Base-by-base conservation (phyloP, 2,113 vertebrate genomes). In the Nycticryphes semicollaris region DNA sequence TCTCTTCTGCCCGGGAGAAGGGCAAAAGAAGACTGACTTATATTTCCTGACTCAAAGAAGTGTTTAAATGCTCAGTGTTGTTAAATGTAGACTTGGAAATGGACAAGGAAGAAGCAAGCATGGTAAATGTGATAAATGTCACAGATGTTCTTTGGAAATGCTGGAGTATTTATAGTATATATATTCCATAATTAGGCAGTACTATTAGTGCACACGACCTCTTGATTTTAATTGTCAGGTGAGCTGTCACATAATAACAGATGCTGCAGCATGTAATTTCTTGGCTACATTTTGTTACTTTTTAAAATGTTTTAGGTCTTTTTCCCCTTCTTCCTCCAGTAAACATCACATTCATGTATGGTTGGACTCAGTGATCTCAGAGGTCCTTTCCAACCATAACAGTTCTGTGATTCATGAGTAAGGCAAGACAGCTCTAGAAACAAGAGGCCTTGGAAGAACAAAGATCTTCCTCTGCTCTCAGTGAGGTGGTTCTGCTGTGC, bases 161-260 rank as follows among this genome's bases (percentile, higher is more conserved):
- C 25, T 85, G 92, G 77, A 76, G 69, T 94, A 89, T 87, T 95
- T 87, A 31, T 73, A 24, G 45, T 56, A 13, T 81, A 33, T 62
- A n/a, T 90, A 53, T 90, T 72, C 53, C 14, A 3, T 81, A 79
- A 89, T 93, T 60, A 30, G 66, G 12, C n/a, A 28, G 59, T 73
- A 45, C 80, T 16, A 11, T 93, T 76, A 57, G 62, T 50, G 67
- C 54, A 23, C 57, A 23, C 0, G 19, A 69, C 74, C 86, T 92
- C 84, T 94, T 90, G 24, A 12, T 90, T 89, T 80, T 84, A 84
- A 48, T 89, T 89, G n/a, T 47, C 45, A 48, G 73, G 56, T 95
- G 81, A 83, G 22, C 66, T 33, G 70, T 85, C 89, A 73, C 31
- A 25, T 62, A 53, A 3, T 70, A 83, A 77, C 50, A 39, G 0